These are phyloP conservation scores for Montipora cactus DNA, from an alignment of 64 coral and sea anemone species.

Conservation along the genomic window DNA sequence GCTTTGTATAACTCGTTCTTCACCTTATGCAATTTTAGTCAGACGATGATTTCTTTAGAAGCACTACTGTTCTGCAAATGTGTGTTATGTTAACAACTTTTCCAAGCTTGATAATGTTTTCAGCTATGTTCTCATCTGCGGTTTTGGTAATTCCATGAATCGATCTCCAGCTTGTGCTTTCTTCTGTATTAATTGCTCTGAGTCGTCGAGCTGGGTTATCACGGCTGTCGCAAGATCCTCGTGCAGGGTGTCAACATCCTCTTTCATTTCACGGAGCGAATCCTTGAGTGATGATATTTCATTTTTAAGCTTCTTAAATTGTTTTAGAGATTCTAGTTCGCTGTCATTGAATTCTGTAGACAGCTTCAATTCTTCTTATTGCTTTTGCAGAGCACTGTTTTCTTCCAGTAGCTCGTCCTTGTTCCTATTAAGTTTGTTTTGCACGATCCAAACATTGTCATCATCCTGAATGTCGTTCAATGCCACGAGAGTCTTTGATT, in stretches of 20 bases:
- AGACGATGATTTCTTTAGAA: too few relatives aligned
- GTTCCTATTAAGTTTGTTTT: neutral
- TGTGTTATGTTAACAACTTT: too few relatives aligned
- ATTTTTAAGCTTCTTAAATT: neutral
- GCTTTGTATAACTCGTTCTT: too few relatives aligned
- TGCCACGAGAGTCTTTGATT: neutral
- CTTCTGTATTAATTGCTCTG: neutral
- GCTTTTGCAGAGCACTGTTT: neutral
- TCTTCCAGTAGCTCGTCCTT: neutral
- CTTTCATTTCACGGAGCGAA: neutral
- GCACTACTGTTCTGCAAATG: too few relatives aligned
- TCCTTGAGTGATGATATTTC: neutral
- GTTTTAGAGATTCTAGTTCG: neutral
- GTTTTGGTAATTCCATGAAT: neutral
- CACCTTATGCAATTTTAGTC: too few relatives aligned
- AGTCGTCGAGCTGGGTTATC: neutral
- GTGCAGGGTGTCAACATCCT: neutral
- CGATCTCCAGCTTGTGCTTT: neutral
- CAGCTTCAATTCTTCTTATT: constrained; percentile 1
- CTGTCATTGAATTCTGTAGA: neutral
- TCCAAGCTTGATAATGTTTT: neutral
- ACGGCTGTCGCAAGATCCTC: neutral
- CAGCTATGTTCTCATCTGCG: neutral
- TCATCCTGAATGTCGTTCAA: neutral
- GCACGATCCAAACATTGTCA: neutral